Evolutionary conservation across 2,113 vertebrate genomes (phyloP).

Genomic region (Pachyramphus minor): DNA sequence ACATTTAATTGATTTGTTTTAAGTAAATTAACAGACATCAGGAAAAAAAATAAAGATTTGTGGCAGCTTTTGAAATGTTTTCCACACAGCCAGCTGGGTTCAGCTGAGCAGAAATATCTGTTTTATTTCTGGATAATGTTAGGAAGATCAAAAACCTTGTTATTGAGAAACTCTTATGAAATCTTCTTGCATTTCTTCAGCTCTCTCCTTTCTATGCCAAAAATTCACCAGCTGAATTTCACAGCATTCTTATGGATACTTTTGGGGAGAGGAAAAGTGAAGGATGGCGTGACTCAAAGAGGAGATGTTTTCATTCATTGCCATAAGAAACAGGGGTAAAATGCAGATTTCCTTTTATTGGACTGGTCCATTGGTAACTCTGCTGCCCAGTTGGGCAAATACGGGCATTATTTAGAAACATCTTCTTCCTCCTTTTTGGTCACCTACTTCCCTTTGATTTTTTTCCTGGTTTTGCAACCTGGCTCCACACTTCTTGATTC

Average conservation of each 20-base stretch:
- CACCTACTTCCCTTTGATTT: constrained; percentile 19
- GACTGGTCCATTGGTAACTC: background rate
- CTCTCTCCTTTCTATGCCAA: background rate
- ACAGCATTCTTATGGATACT: background rate
- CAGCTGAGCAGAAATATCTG: constrained; percentile 37
- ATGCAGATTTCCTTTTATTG: background rate
- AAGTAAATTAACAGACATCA: constrained; percentile 47
- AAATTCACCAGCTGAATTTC: background rate
- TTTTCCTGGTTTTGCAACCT: constrained; percentile 17
- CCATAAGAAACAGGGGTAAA: background rate
- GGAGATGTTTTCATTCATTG: background rate
- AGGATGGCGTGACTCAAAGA: background rate
- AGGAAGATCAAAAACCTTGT: constrained; percentile 10
- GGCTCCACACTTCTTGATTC: background rate
- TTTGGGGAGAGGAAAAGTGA: background rate
- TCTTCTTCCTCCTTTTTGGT: constrained; percentile 33
- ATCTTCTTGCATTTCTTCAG: background rate
- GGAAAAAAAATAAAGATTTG: background rate
- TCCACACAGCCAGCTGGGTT: constrained; percentile 44
- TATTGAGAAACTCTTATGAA: constrained; percentile 23
- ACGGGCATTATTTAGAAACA: background rate
- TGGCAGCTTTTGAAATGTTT: constrained; percentile 50
- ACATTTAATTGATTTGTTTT: constrained; percentile 63
- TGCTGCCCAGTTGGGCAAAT: background rate
- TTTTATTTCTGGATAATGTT: constrained; percentile 29